Percentiles rank a stretch among this genome's conserved stretches.
These are phyloP conservation scores for Malthinus seriepunctatus DNA, from an alignment of 2,888 invertebrate genomes.

Conservation along the genomic window DNA sequence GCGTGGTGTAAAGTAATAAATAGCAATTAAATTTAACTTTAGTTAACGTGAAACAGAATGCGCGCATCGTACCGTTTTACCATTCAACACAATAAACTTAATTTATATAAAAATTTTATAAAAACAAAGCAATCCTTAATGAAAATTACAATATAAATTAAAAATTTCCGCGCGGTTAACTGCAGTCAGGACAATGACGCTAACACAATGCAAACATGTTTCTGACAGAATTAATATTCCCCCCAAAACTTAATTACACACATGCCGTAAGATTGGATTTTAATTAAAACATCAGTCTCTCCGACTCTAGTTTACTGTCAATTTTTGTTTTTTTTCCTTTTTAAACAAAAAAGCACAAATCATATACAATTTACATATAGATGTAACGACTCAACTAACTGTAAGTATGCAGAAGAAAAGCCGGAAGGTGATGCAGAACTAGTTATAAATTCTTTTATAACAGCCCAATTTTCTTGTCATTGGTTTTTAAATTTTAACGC, in stretches of 20 bases:
- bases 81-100: not conserved
- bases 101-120: constrained; percentile 10
- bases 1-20: constrained; percentile 46
- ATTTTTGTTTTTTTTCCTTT: constrained; percentile 20
- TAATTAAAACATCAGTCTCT: constrained; percentile 32
- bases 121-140: constrained; percentile 23
- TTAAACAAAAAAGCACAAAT: constrained; percentile 8
- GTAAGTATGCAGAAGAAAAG: constrained; percentile 8
- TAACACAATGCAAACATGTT: constrained; percentile 24
- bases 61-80: not conserved
- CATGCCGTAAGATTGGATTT: constrained; percentile 29
- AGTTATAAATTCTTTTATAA: constrained; percentile 21
- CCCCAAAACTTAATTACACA: constrained; percentile 31
- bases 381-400: constrained; percentile 13
- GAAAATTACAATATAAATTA: constrained; percentile 30
- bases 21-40: constrained; percentile 46
- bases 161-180: constrained; percentile 23
- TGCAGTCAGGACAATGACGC: constrained; percentile 18
- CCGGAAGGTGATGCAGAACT: constrained; percentile 1
- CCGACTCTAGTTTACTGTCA: constrained; percentile 12
- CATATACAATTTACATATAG: constrained; percentile 17
- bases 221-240: constrained; percentile 30
- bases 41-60: constrained; percentile 2
- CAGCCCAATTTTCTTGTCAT: constrained; percentile 26
- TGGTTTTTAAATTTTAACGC: constrained; percentile 23